These are phyloP conservation scores for Cyclura pinguis DNA, from an alignment of 2,797 vertebrate species.

Conservation along the genomic window DNA sequence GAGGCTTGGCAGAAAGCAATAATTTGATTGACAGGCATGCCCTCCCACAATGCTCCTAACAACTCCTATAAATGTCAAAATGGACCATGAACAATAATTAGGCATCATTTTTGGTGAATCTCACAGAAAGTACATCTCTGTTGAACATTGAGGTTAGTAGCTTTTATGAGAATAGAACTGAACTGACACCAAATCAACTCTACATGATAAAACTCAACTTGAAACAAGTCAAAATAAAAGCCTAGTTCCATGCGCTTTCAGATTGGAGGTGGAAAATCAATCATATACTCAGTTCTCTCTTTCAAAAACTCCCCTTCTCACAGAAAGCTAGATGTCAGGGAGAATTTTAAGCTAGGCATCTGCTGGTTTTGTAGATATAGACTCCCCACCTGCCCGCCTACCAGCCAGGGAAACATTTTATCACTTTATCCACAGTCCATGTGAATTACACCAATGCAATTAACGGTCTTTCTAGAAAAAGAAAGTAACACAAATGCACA, in stretches of 20 bases:
- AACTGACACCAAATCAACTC: not conserved
- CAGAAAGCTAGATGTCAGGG: not conserved
- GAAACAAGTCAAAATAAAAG: not conserved
- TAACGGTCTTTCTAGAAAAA: not conserved
- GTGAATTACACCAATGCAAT: conserved; percentile 7
- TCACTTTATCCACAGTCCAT: not conserved
- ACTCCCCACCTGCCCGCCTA: not conserved
- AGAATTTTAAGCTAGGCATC: not conserved
- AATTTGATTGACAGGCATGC: not conserved
- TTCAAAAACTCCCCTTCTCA: not conserved
- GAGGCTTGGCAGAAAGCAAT: not conserved
- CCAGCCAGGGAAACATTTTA: not conserved
- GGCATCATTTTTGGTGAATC: not conserved
- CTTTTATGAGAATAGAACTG: not conserved
- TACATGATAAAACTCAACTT: not conserved
- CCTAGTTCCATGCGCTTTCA: not conserved
- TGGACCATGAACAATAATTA: not conserved
- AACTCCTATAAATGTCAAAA: not conserved
- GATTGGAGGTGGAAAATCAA: not conserved
- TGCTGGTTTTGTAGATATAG: not conserved
- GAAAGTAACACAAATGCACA: not conserved
- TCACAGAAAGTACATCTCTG: not conserved
- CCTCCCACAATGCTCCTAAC: not conserved
- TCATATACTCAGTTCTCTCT: too few relatives aligned
- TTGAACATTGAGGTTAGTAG: not conserved